Conservation (phyloP, 2,113 vertebrate species). For the Centrocercus urophasianus region DNA sequence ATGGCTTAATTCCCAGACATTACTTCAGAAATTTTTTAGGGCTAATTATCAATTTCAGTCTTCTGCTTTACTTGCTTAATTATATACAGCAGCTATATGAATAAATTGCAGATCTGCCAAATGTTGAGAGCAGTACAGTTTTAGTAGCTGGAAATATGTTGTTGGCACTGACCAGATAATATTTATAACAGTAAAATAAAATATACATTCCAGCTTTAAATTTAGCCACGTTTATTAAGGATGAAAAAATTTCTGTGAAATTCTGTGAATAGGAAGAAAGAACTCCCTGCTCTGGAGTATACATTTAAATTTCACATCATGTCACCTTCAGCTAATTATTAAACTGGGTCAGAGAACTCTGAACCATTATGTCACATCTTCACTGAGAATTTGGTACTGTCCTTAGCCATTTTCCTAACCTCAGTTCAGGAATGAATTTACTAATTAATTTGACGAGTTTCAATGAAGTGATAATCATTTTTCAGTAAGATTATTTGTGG, state of each 20-base stretch:
- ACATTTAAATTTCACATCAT: conserved; percentile 47
- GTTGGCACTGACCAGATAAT: conserved; percentile 3
- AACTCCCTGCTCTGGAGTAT: neutral
- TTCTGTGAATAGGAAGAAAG: conserved; percentile 54
- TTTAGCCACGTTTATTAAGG: conserved; percentile 42
- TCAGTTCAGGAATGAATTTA: neutral
- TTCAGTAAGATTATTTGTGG: neutral
- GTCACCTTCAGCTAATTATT: conserved; percentile 51
- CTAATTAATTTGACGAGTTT: neutral
- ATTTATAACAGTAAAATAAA: conserved; percentile 56
- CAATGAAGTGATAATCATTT: neutral
- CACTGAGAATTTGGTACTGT: conserved; percentile 18
- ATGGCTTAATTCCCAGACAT: conserved; percentile 6
- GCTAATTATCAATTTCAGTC: conserved; percentile 42
- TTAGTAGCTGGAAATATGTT: neutral
- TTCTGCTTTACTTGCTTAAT: conserved; percentile 8
- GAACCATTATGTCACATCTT: conserved; percentile 57
- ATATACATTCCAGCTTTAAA: conserved; percentile 38
- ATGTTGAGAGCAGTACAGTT: neutral
- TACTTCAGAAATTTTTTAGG: conserved; percentile 1
- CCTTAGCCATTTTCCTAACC: neutral
- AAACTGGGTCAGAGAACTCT: conserved; percentile 65
- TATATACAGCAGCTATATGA: neutral
- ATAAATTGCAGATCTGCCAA: neutral
- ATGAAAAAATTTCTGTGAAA: conserved; percentile 51